Evolutionary conservation across 2,888 invertebrate genomes (phyloP).

Genomic region (Brachypterus glaber): DNA sequence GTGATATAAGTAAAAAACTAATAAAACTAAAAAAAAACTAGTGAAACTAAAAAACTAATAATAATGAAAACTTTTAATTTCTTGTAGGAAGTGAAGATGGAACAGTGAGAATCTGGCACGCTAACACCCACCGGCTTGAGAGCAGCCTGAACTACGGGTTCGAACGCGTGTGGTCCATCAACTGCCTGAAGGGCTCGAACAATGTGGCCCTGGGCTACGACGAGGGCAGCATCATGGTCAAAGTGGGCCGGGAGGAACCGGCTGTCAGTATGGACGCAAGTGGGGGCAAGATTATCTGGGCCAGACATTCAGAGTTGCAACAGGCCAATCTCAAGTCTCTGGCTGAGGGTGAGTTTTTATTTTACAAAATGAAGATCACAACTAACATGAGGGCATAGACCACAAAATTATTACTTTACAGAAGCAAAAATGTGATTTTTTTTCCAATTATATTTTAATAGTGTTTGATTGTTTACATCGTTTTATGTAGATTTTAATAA

Average conservation of each 20-base stretch:
- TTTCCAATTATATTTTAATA: too few relatives aligned
- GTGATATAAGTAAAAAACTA: too few relatives aligned
- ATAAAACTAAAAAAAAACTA: too few relatives aligned
- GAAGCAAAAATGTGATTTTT: too few relatives aligned
- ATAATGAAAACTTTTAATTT: constrained; percentile 36
- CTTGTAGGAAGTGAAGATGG: constrained; percentile 94
- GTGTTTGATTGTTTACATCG: too few relatives aligned
- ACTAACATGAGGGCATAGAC: too few relatives aligned
- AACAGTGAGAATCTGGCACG: constrained; percentile 96
- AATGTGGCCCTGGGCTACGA: constrained; percentile 95
- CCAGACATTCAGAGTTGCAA: constrained; percentile 96
- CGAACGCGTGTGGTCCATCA: constrained; percentile 96
- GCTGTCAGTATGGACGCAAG: constrained; percentile 98
- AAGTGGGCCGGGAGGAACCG: constrained; percentile 90
- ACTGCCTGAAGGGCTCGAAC: constrained; percentile 86
- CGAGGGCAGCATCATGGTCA: constrained; percentile 92
- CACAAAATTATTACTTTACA: too few relatives aligned
- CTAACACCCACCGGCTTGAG: constrained; percentile 94
- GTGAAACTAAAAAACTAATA: too few relatives aligned
- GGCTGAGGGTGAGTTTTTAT: constrained; percentile 50
- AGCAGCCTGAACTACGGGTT: constrained; percentile 96
- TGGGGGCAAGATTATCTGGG: constrained; percentile 99
- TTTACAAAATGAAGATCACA: too few relatives aligned
- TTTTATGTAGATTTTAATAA: too few relatives aligned
- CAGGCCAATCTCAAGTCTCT: constrained; percentile 87